phyloP scores from a whole-genome alignment of 2,113 vertebrate species.

The Nycticorax nycticorax region DNA sequence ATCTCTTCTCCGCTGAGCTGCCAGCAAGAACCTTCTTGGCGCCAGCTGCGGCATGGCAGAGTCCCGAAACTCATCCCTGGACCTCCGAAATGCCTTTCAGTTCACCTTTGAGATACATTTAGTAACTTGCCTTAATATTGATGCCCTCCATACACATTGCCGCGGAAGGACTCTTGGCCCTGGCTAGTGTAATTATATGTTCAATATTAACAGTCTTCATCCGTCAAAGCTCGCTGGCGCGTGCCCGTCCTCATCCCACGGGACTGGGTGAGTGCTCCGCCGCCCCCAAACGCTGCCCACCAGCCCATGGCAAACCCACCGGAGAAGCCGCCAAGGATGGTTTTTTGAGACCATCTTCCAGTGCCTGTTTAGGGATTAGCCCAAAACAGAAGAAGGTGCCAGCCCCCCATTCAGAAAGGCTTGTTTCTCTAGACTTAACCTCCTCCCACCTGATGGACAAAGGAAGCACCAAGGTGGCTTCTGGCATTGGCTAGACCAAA shows the following conservation, averaged over 20 bases:
- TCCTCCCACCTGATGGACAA: not conserved
- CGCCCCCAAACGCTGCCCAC: accelerated
- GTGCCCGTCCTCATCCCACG: accelerated
- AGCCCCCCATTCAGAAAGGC: not conserved
- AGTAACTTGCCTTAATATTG: constrained; percentile 61
- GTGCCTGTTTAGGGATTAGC: accelerated
- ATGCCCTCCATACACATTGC: not conserved
- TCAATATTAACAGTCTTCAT: constrained; percentile 61
- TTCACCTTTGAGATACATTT: constrained; percentile 63
- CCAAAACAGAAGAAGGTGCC: not conserved
- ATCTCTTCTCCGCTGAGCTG: not conserved
- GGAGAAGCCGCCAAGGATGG: not conserved
- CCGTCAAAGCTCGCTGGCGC: not conserved
- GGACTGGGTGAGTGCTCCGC: accelerated
- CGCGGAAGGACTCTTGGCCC: not conserved
- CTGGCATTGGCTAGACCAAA: not conserved
- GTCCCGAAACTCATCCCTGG: not conserved
- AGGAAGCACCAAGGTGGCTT: not conserved
- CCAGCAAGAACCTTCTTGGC: not conserved
- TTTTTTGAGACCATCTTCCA: not conserved
- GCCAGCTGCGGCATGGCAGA: accelerated
- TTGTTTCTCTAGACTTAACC: accelerated
- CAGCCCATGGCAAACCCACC: not conserved
- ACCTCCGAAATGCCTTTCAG: constrained; percentile 31
- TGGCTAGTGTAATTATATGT: constrained; percentile 43